Percentiles rank a stretch among this genome's conserved stretches.
These are phyloP conservation scores for Eudemis profundana DNA, from an alignment of 2,888 invertebrate species.

Conservation along the genomic window DNA sequence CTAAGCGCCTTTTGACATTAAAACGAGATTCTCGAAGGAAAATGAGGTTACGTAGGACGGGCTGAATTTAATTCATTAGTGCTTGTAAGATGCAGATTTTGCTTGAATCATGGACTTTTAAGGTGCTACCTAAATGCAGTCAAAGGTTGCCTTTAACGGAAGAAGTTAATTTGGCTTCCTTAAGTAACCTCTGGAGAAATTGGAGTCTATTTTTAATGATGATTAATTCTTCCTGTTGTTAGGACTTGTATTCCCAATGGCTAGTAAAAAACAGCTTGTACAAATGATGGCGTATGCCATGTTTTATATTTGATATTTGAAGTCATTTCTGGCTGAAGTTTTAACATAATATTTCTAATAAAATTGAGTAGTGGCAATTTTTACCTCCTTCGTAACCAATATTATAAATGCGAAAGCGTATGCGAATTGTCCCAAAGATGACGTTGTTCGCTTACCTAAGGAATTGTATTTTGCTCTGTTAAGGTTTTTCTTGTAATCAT, in stretches of 20 bases:
- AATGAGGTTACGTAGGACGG: conserved; percentile 34
- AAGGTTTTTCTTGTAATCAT: too few species aligned
- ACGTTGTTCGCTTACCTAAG: too few species aligned
- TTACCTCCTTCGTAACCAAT: too few species aligned
- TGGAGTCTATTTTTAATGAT: not conserved
- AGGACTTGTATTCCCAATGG: not conserved
- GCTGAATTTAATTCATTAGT: conserved; percentile 41
- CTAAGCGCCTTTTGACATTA: conserved; percentile 17
- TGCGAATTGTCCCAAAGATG: too few species aligned
- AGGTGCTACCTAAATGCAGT: conserved; percentile 13
- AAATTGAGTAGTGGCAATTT: too few species aligned
- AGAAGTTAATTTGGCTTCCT: conserved; percentile 18
- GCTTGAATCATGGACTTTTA: conserved; percentile 22
- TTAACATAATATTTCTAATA: too few species aligned
- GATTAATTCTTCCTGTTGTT: not conserved
- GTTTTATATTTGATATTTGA: not conserved
- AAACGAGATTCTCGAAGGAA: conserved; percentile 22
- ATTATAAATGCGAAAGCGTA: too few species aligned
- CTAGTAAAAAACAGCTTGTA: not conserved
- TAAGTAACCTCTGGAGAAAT: not conserved
- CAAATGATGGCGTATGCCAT: not conserved
- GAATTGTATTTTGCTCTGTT: too few species aligned
- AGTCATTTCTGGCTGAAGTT: too few species aligned
- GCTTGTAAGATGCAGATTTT: conserved; percentile 39
- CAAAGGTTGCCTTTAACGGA: conserved; percentile 11